These are phyloP conservation scores for Eucidaris tribuloides DNA, from an alignment of 35 echinoderm and acorn worm genomes.

Conservation along the genomic window DNA sequence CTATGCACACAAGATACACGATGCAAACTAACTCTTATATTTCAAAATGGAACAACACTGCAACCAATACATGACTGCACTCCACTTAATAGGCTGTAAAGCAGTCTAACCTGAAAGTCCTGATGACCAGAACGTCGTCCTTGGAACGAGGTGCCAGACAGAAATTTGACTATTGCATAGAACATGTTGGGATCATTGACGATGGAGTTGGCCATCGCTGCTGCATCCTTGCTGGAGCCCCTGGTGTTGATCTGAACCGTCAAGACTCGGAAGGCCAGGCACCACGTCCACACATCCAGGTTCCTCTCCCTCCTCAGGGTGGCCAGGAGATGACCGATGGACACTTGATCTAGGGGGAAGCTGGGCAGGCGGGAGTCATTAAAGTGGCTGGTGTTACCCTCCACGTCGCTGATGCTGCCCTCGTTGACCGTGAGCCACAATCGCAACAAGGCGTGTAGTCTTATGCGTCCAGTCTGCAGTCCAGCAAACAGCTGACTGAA, in stretches of 20 bases:
- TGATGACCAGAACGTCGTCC: conserved; percentile 55
- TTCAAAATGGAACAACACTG: not conserved
- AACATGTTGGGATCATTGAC: conserved; percentile 71
- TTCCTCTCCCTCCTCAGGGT: conserved; percentile 59
- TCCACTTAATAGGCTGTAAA: not conserved
- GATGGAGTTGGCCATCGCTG: conserved; percentile 58
- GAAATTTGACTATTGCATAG: conserved; percentile 67
- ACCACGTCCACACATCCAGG: conserved; percentile 78
- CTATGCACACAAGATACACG: not conserved
- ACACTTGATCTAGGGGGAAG: conserved; percentile 54
- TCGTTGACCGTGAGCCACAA: conserved; percentile 55
- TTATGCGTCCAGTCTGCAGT: conserved; percentile 24
- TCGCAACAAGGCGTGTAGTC: conserved; percentile 59
- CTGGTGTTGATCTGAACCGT: conserved; percentile 66
- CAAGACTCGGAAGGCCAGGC: conserved; percentile 75
- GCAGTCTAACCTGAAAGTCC: conserved; percentile 55
- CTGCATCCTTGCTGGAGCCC: conserved; percentile 23
- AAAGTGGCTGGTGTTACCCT: conserved; percentile 51
- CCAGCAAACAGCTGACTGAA: conserved; percentile 82
- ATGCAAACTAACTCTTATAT: not conserved
- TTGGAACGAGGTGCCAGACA: conserved; percentile 67
- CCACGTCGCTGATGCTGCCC: conserved; percentile 28
- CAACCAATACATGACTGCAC: not conserved
- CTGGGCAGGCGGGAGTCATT: conserved; percentile 64
- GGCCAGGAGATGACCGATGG: conserved; percentile 60